Evolutionary conservation across 1,140 invertebrate genomes (phyloP).

Genomic region (Doryteuthis pealeii): DNA sequence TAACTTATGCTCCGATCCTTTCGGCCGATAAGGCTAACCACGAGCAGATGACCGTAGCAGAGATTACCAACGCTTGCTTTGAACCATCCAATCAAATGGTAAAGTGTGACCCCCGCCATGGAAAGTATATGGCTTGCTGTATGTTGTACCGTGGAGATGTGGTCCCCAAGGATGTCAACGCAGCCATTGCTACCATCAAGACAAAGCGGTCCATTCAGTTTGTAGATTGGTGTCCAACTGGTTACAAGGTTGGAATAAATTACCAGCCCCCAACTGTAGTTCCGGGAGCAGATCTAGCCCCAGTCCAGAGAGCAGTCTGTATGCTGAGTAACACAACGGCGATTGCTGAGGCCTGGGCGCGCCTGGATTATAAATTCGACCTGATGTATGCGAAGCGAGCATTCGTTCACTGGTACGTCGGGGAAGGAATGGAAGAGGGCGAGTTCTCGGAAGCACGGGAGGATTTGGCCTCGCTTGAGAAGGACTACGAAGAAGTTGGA

Average conservation of each 20-base stretch:
- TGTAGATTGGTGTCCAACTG: constrained; percentile 89
- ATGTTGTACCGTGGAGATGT: constrained; percentile 46
- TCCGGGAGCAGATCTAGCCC: constrained; percentile 71
- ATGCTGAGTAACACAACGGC: constrained; percentile 72
- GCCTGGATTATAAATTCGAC: constrained; percentile 67
- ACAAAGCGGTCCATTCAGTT: constrained; percentile 80
- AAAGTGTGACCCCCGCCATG: constrained; percentile 65
- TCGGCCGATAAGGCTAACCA: constrained; percentile 45
- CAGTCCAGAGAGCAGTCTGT: constrained; percentile 67
- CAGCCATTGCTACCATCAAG: constrained; percentile 79
- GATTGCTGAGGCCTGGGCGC: constrained; percentile 66
- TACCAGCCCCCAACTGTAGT: constrained; percentile 68
- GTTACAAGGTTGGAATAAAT: constrained; percentile 58
- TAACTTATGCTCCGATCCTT: constrained; percentile 48
- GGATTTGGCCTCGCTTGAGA: constrained; percentile 68
- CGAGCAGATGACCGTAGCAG: constrained; percentile 64
- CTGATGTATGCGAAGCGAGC: constrained; percentile 82
- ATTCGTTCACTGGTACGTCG: constrained; percentile 76
- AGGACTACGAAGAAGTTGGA: constrained; percentile 77
- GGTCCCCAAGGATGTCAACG: constrained; percentile 76
- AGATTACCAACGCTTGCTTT: constrained; percentile 84
- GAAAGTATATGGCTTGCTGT: constrained; percentile 48
- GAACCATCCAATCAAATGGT: constrained; percentile 85
- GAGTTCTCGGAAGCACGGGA: constrained; percentile 75
- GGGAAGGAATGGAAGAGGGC: constrained; percentile 77